These are phyloP conservation scores for Hipposideros armiger DNA, from an alignment of 2,113 vertebrate genomes.

Conservation along the genomic window DNA sequence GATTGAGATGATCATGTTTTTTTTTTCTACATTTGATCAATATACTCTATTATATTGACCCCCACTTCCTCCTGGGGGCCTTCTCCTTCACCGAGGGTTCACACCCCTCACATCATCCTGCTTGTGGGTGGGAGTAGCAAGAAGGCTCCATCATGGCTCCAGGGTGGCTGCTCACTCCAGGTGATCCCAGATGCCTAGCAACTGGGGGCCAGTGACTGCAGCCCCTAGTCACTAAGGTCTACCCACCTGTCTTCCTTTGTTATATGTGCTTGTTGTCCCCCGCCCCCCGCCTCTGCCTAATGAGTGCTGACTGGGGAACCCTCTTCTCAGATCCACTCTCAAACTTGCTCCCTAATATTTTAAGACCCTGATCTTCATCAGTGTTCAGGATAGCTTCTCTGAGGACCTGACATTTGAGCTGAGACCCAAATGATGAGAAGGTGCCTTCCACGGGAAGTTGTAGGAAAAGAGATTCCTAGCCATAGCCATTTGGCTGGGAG, in stretches of 20 bases:
- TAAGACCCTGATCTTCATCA: not conserved
- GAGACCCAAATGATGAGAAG: not conserved
- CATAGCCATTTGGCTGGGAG: not conserved
- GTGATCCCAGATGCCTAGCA: not conserved
- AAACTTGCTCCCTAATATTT: not conserved
- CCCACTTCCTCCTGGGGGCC: constrained; percentile 86
- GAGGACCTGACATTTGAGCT: not conserved
- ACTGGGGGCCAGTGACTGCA: no score
- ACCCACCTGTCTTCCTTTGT: not conserved
- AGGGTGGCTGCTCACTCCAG: no score
- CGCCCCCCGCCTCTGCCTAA: not conserved
- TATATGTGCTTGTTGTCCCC: not conserved
- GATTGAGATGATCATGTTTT: not conserved
- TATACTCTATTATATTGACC: no score
- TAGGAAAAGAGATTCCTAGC: not conserved
- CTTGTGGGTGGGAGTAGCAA: not conserved
- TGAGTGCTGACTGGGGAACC: not conserved
- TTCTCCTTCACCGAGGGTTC: constrained; percentile 93
- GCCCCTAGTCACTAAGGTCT: not conserved
- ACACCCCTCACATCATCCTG: constrained; percentile 95
- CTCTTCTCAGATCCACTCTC: not conserved
- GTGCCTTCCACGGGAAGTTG: not conserved
- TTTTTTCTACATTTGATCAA: not conserved
- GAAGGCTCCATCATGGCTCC: not conserved
- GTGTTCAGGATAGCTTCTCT: not conserved